Base-by-base conservation (phyloP, 1,140 invertebrate genomes). In the Drosophila obscura region DNA sequence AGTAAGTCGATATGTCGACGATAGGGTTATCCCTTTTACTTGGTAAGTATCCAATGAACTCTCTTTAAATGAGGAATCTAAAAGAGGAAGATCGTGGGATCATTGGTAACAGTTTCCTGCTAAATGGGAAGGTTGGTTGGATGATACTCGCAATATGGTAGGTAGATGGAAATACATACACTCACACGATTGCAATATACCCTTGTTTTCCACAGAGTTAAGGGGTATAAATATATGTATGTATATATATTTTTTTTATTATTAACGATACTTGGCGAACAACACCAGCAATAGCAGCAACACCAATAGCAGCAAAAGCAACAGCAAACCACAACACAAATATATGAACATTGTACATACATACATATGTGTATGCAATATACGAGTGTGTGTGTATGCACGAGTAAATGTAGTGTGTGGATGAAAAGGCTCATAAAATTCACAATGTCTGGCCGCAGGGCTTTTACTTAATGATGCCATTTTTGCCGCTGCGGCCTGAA, bases 391-490 rank as follows among this genome's bases (percentile, higher is more conserved):
- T 51, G 4, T 19, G 15, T 28, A 28, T 31, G 22, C 19, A 13
- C 16, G 13, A 52, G 13, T 55, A 16, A 55, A 52, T 73, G 72
- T 78, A 52, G 13, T 55, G 31, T 35, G 15, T 62, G 45, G 64
- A 73, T 78, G 73, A 87, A 83, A 89, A 89, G 84, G 83, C 83
- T 89, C 83, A 89, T 88, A 88, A 88, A 88, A 88, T 89, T 88
- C 80, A 83, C 83, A 88, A 88, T 89, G 83, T 87, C 58, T 77
- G 80, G 64, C 83, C 68, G 62, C 5, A n/a, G 68, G 83, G 64
- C 62, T 88, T 89, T 88, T 88, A 88, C 83, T 88, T 88, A 88
- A 88, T 88, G 83, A 88, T 88, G 83, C 83, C 84, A 88, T 88
- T 88, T 88, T 88, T 88, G 80, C 66, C 76, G 83, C 67, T 74